A percentile compares a stretch with the other conserved stretches of the same genome.
phyloP scores from a whole-genome alignment of 2,797 vertebrate genomes.

The Platalea minor region DNA sequence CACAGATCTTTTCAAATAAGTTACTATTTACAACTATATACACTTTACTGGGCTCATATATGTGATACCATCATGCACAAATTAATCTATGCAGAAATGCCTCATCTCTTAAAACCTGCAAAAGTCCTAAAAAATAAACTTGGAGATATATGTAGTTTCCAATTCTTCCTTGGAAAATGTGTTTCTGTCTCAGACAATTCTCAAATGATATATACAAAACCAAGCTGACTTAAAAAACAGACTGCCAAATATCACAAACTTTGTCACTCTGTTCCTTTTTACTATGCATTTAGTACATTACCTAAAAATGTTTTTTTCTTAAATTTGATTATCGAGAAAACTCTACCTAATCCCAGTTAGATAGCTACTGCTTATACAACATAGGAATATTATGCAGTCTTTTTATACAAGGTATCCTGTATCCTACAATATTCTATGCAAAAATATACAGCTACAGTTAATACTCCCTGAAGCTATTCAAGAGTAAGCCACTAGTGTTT shows the following conservation, averaged over 20 bases:
- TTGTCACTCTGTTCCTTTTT: not conserved
- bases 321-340: not conserved
- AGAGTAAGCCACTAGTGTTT: not conserved
- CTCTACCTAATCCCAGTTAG: not conserved
- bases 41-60: not conserved
- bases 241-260: not conserved
- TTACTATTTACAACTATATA: not conserved
- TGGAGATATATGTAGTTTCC: not conserved
- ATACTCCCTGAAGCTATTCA: not conserved
- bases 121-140: not conserved
- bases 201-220: not conserved
- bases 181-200: not conserved
- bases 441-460: not conserved
- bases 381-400: not conserved
- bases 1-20: not conserved
- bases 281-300: not conserved
- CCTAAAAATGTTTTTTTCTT: not conserved
- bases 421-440: not conserved
- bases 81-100: not conserved
- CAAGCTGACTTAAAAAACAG: not conserved
- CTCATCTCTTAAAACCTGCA: not conserved
- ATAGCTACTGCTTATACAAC: not conserved
- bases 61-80: not conserved
- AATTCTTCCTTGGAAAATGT: not conserved
- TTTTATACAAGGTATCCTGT: not conserved